A percentile compares a stretch with the other conserved stretches of the same genome.
Evolutionary conservation across 53 echinoderm and acorn worm genomes (phyloP).

Genomic region (Echinometra lucunter): DNA sequence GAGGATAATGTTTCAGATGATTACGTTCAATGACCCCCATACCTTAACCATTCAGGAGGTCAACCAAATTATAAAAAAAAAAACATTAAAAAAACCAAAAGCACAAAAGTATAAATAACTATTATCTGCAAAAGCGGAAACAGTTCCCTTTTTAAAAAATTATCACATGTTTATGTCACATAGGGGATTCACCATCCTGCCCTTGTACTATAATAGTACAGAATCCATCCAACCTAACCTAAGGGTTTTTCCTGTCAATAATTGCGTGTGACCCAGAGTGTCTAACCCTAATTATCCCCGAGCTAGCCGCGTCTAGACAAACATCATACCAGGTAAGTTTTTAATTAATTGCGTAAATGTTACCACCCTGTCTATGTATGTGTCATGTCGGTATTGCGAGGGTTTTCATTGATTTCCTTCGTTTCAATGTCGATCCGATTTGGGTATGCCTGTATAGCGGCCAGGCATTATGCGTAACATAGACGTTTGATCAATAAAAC

Average conservation of each 20-base stretch:
- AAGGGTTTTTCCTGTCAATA: slow-evolving; percentile 12
- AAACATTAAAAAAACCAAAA: too few species aligned
- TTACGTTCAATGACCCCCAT: too few species aligned
- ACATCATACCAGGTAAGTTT: slow-evolving; percentile 17
- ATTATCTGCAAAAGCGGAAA: too few species aligned
- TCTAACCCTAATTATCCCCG: slow-evolving; percentile 7
- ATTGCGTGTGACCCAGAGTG: neutral
- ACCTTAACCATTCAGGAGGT: too few species aligned
- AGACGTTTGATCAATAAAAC: slow-evolving; percentile 4
- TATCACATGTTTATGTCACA: too few species aligned
- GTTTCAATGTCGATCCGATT: slow-evolving; percentile 17
- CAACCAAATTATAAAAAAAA: too few species aligned
- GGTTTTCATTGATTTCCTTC: slow-evolving; percentile 31
- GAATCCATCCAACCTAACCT: neutral
- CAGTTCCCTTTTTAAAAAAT: too few species aligned
- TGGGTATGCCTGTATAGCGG: neutral
- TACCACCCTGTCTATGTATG: slow-evolving; percentile 20
- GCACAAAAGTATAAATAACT: too few species aligned
- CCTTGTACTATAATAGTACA: neutral
- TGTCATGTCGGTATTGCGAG: slow-evolving; percentile 1
- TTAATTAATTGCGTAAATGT: slow-evolving; percentile 61
- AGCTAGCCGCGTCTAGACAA: slow-evolving; percentile 56
- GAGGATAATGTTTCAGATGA: too few species aligned
- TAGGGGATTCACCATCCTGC: neutral
- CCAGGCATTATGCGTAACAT: slow-evolving; percentile 22